These are phyloP conservation scores for Schizopygopsis malacanthus DNA, from an alignment of 2,797 vertebrate species.

Conservation along the genomic window DNA sequence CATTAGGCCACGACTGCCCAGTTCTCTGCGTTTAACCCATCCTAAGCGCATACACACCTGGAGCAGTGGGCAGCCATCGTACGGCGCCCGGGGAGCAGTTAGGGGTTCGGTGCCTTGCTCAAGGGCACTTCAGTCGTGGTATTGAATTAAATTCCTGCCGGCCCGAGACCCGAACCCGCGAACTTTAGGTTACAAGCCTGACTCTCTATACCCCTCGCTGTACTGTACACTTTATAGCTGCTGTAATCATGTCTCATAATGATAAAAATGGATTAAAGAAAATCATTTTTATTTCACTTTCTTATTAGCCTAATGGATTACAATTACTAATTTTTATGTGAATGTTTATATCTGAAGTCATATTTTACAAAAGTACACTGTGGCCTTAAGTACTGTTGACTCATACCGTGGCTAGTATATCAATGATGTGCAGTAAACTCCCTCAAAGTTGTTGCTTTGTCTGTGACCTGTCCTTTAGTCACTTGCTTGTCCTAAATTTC, in stretches of 20 bases:
- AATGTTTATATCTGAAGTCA: not conserved
- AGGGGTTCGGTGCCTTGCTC: no score
- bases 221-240: not conserved
- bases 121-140: no score
- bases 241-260: constrained; percentile 10
- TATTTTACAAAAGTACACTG: not conserved
- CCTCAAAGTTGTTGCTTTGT: not conserved
- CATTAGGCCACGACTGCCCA: no score
- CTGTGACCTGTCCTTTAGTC: not conserved
- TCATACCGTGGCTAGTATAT: not conserved
- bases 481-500: constrained; percentile 29
- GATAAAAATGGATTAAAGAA: not conserved
- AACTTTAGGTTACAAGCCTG: no score
- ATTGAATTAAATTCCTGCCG: no score
- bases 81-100: no score
- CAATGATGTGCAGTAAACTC: not conserved
- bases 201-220: no score
- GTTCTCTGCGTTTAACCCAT: no score
- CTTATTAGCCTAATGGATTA: constrained; percentile 22
- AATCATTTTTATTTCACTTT: not conserved
- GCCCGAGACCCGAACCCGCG: no score
- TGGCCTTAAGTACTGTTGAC: not conserved
- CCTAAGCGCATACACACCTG: no score
- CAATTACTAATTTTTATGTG: not conserved
- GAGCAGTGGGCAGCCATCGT: no score